Evolutionary conservation across 2,888 invertebrate species (phyloP).

Genomic region (Drosophila recens): DNA sequence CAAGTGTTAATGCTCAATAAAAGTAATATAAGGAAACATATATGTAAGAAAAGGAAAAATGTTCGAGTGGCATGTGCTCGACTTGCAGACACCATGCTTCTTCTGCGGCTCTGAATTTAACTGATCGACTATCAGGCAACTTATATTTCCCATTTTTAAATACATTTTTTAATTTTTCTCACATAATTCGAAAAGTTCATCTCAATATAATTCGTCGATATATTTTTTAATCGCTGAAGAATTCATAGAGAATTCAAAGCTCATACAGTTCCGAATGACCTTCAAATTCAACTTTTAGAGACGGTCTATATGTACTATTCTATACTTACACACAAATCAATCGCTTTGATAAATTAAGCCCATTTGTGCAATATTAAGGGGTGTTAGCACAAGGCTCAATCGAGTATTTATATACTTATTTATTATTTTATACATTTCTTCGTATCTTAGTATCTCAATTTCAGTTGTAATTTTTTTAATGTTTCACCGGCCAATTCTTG

Average conservation of each 20-base stretch:
- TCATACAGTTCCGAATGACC: too few relatives aligned
- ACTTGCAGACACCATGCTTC: background rate
- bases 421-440: background rate
- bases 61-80: background rate
- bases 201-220: background rate
- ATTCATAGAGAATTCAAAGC: background rate
- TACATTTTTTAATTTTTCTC: background rate
- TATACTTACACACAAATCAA: background rate
- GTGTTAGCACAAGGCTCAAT: background rate
- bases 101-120: background rate
- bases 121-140: background rate
- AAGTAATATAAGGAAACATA: constrained; percentile 1
- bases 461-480: background rate
- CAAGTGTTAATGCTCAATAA: constrained; percentile 46
- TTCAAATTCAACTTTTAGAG: too few relatives aligned
- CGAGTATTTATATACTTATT: background rate
- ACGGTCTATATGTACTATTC: too few relatives aligned
- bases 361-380: too few relatives aligned
- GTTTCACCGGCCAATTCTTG: constrained; percentile 6
- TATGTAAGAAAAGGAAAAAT: too few relatives aligned
- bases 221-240: background rate
- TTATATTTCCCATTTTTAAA: background rate
- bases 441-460: background rate
- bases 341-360: background rate
- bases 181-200: background rate